A percentile compares a stretch with the other conserved stretches of the same genome.
These are phyloP conservation scores for Toxostoma redivivum DNA, from an alignment of 2,113 vertebrate species.

Conservation along the genomic window DNA sequence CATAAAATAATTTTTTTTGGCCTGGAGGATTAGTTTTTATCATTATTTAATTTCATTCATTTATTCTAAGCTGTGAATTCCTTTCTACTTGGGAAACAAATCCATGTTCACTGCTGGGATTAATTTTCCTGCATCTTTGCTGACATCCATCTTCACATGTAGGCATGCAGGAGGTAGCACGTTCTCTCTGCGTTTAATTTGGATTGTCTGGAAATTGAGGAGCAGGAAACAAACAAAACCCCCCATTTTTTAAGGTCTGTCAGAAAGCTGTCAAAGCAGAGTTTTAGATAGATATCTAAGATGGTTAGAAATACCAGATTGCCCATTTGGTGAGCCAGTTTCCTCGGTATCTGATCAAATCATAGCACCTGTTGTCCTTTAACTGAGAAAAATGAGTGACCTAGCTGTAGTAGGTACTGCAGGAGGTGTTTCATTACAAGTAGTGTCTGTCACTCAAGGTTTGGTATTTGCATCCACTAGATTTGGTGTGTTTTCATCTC, in stretches of 20 bases:
- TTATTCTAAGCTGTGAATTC: background rate
- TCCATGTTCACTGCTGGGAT: background rate
- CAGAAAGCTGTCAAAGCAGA: background rate
- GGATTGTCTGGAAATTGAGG: background rate
- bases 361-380: background rate
- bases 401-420: background rate
- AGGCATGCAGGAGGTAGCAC: background rate
- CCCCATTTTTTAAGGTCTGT: background rate
- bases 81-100: conserved; percentile 13
- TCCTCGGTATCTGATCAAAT: background rate
- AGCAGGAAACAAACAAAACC: accelerated
- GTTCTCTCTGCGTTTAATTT: background rate
- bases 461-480: background rate
- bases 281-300: background rate
- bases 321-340: background rate
- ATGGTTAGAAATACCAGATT: background rate
- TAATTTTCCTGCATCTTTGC: background rate
- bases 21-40: background rate
- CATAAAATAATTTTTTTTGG: conserved; percentile 5
- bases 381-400: background rate
- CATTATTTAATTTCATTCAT: conserved; percentile 24
- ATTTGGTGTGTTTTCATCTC: background rate
- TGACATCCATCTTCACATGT: background rate
- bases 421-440: background rate
- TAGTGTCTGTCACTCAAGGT: background rate